Conservation (phyloP, 2,888 invertebrate species). For the Hipparchia sbordonii region DNA sequence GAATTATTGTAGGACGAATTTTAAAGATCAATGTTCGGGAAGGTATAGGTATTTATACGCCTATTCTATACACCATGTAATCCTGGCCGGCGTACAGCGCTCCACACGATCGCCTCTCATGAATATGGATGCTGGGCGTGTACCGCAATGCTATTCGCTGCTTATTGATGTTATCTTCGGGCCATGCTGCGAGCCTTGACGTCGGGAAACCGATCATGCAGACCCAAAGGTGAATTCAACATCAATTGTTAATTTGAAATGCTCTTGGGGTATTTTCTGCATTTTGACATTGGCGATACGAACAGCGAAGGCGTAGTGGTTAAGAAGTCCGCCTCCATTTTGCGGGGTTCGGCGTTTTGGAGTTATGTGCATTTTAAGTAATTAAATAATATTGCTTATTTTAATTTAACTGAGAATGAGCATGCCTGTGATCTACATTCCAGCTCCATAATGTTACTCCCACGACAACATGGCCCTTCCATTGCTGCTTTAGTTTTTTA, state of each 20-base stretch:
- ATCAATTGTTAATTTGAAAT: not conserved
- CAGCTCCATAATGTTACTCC: no score
- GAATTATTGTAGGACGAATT: no score
- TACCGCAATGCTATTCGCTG: slow-evolving; percentile 15
- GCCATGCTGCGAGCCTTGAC: slow-evolving; percentile 4
- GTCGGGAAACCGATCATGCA: not conserved
- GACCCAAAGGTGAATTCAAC: not conserved
- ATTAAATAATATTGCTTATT: no score
- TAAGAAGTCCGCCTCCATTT: no score
- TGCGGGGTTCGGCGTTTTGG: no score
- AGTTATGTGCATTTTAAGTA: no score
- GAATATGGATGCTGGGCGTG: slow-evolving; percentile 12
- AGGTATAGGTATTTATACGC: not conserved
- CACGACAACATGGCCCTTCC: no score
- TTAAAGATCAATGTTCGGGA: not conserved
- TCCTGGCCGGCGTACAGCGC: not conserved
- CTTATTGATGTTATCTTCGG: slow-evolving; percentile 14
- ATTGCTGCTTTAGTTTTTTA: no score
- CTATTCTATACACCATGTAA: not conserved
- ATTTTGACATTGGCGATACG: not conserved
- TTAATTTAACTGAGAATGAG: no score
- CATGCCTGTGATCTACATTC: no score
- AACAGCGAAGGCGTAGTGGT: not conserved
- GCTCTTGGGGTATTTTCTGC: not conserved
- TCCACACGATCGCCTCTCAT: slow-evolving; percentile 9